Evolutionary conservation across 2,113 vertebrate genomes (phyloP).

Genomic region (Datnioides undecimradiatus): DNA sequence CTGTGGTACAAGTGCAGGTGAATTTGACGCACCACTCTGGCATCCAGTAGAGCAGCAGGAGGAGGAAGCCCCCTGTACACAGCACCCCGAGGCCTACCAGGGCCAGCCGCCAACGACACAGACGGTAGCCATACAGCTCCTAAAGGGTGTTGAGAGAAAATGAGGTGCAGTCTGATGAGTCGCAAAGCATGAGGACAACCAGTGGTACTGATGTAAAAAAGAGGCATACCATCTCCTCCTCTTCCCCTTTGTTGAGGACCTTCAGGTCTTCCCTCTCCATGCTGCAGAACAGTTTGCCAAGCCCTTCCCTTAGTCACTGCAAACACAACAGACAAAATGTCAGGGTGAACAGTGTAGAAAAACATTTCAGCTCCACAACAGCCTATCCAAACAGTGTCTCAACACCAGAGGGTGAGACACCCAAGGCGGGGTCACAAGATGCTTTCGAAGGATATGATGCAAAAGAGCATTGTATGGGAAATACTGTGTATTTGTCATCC

Average conservation of each 20-base stretch:
- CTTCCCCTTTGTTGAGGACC: slow-evolving; percentile 91
- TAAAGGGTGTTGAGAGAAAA: slow-evolving; percentile 56
- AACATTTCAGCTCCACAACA: slow-evolving; percentile 1
- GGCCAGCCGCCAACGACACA: slow-evolving; percentile 92
- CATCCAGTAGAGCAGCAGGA: slow-evolving; percentile 98
- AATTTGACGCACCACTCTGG: slow-evolving; percentile 97
- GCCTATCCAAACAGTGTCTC: neutral
- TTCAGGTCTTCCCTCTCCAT: slow-evolving; percentile 96
- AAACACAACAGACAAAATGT: slow-evolving; percentile 43
- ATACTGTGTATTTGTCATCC: neutral
- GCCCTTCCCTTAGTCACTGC: slow-evolving; percentile 73
- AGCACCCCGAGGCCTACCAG: slow-evolving; percentile 90
- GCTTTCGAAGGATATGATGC: neutral
- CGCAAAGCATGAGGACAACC: neutral
- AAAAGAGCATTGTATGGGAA: neutral
- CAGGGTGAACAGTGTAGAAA: neutral
- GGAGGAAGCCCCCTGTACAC: slow-evolving; percentile 94
- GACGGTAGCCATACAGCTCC: slow-evolving; percentile 92
- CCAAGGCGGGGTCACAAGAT: neutral
- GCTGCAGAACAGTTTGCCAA: slow-evolving; percentile 76
- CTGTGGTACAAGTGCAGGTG: slow-evolving; percentile 87
- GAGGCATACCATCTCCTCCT: slow-evolving; percentile 94
- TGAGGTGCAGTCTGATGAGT: neutral
- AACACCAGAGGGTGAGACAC: neutral
- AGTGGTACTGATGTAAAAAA: neutral